Percentiles rank a stretch among this genome's conserved stretches.
phyloP scores from a whole-genome alignment of 2,797 vertebrate species.

The Chiloscyllium punctatum region DNA sequence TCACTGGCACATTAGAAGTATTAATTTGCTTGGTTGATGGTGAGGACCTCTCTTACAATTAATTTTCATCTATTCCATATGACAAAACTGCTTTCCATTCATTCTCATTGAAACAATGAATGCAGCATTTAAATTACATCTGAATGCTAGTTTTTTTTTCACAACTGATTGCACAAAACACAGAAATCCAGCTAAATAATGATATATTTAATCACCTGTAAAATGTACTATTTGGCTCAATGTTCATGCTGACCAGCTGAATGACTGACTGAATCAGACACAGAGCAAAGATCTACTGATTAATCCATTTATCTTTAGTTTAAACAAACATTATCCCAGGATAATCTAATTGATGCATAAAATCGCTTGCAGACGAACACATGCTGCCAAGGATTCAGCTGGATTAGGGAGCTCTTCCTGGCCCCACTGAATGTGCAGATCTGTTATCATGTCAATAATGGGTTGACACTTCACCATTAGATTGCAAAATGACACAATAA shows the following conservation, averaged over 20 bases:
- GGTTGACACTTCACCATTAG: not conserved
- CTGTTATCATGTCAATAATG: not conserved
- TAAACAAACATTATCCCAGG: constrained; percentile 7
- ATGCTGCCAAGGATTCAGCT: not conserved
- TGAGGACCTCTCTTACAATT: not conserved
- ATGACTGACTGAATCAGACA: not conserved
- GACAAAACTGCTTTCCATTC: not conserved
- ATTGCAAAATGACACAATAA: not conserved
- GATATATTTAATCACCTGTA: not conserved
- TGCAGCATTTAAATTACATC: not conserved
- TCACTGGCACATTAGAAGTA: not conserved
- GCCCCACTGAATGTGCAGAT: not conserved
- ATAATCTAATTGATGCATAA: not conserved
- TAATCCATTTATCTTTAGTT: not conserved
- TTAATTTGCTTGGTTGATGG: not conserved
- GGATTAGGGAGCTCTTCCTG: not conserved
- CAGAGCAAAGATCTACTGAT: not conserved
- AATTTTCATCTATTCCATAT: not conserved
- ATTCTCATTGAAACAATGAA: not conserved
- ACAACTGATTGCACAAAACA: not conserved
- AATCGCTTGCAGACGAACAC: not conserved
- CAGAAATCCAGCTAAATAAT: not conserved
- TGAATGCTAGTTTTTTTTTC: not conserved
- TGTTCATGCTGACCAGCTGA: not conserved
- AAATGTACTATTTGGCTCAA: not conserved